Evolutionary conservation across 2,113 vertebrate species (phyloP).

Genomic region (Ctenodactylus gundi): DNA sequence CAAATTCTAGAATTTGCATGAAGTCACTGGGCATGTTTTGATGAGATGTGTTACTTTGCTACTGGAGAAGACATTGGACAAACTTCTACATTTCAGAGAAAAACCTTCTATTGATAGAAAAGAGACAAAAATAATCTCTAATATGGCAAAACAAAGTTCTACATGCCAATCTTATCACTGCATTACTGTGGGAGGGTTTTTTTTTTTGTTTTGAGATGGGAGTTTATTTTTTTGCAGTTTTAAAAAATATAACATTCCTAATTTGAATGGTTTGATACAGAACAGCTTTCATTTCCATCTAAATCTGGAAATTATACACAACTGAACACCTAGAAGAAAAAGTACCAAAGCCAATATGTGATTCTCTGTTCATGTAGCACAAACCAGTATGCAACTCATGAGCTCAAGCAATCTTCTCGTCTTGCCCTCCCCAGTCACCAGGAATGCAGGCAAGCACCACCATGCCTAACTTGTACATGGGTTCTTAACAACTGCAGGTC

Average conservation of each 20-base stretch:
- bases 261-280: too few species aligned
- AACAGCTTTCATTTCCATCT: too few species aligned
- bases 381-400: background rate
- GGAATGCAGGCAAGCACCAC: background rate
- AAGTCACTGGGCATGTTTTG: background rate
- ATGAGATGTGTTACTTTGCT: background rate
- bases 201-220: background rate
- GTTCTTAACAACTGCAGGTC: background rate
- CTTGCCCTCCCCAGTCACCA: background rate
- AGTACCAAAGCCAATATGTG: too few species aligned
- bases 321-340: too few species aligned
- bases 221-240: too few species aligned
- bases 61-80: background rate
- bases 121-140: background rate
- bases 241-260: too few species aligned
- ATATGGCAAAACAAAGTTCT: background rate
- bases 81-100: background rate
- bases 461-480: background rate
- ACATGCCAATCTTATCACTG: background rate
- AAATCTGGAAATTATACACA: too few species aligned
- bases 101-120: background rate
- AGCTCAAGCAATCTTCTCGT: background rate
- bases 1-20: background rate
- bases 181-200: background rate
- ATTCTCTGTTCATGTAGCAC: too few species aligned